Evolutionary conservation across 2,113 vertebrate species (phyloP).

Genomic region (Willisornis vidua): DNA sequence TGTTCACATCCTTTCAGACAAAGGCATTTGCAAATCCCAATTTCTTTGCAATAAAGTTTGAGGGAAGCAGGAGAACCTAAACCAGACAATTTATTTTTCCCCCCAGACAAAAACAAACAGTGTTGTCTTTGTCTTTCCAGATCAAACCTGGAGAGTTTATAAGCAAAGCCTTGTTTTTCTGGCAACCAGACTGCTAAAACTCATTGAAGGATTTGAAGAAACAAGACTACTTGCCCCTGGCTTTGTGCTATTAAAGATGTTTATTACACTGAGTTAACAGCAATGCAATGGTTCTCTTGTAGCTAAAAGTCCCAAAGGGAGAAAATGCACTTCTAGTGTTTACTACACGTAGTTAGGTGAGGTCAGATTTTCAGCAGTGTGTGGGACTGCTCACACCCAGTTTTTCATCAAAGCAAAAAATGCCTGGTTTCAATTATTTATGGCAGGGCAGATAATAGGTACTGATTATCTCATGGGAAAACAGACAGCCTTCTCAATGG

Average conservation of each 20-base stretch:
- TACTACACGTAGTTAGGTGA: background rate
- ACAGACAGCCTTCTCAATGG: background rate
- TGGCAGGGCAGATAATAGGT: background rate
- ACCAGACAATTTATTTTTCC: background rate
- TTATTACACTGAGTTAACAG: slow-evolving; percentile 10
- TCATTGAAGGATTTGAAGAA: slow-evolving; percentile 14
- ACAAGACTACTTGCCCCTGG: background rate
- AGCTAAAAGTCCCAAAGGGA: background rate
- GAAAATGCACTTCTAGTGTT: background rate
- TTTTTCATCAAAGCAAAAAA: background rate
- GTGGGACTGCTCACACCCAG: background rate
- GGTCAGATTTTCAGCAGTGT: background rate
- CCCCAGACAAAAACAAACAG: background rate
- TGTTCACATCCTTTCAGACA: background rate
- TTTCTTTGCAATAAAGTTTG: background rate
- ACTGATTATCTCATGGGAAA: background rate
- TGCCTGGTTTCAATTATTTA: background rate
- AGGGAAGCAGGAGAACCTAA: background rate
- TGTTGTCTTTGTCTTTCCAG: slow-evolving; percentile 12
- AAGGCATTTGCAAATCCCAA: background rate
- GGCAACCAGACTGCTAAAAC: slow-evolving; percentile 16
- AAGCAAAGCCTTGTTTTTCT: slow-evolving; percentile 10
- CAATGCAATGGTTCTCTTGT: background rate
- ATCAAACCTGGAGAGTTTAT: slow-evolving; percentile 17
- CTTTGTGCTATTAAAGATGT: slow-evolving; percentile 29